Conservation (phyloP, 2,888 invertebrate species). For the Ctena decussata region DNA sequence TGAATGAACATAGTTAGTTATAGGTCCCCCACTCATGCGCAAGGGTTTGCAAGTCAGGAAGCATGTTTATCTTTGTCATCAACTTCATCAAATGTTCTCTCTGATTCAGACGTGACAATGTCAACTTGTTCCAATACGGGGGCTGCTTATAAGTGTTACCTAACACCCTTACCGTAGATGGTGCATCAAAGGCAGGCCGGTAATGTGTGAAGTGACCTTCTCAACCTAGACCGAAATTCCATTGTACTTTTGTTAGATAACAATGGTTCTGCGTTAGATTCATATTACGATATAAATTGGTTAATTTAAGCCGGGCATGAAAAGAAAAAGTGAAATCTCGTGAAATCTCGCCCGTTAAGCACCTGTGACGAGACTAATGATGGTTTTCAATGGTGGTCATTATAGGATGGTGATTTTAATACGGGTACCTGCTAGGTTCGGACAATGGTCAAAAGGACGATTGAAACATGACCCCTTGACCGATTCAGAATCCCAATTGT, state of each 20-base stretch:
- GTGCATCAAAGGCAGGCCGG: conserved; percentile 14
- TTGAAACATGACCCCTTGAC: conserved; percentile 65
- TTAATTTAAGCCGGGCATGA: conserved; percentile 52
- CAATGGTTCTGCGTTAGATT: conserved; percentile 46
- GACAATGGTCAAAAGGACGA: conserved; percentile 56
- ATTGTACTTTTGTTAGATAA: conserved; percentile 22
- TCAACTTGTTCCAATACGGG: not conserved
- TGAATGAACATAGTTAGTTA: too few species aligned
- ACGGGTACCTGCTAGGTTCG: conserved; percentile 45
- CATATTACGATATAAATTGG: conserved; percentile 62
- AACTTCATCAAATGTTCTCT: not conserved
- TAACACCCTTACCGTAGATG: conserved; percentile 34
- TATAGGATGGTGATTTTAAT: conserved; percentile 54
- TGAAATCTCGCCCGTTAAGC: conserved; percentile 25
- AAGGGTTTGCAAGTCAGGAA: too few species aligned
- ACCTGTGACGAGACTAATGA: conserved; percentile 61
- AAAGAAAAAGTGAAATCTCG: conserved; percentile 51
- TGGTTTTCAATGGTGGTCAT: conserved; percentile 55
- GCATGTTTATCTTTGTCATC: not conserved
- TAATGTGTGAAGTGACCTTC: not conserved
- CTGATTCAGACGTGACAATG: not conserved
- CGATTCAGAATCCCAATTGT: conserved; percentile 57
- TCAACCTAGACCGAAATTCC: not conserved
- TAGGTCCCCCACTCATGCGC: too few species aligned
- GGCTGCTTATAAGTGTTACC: not conserved